A percentile compares a stretch with the other conserved stretches of the same genome.
Conservation (phyloP, 1,140 invertebrate genomes). For the Anoplolepis gracilipes region DNA sequence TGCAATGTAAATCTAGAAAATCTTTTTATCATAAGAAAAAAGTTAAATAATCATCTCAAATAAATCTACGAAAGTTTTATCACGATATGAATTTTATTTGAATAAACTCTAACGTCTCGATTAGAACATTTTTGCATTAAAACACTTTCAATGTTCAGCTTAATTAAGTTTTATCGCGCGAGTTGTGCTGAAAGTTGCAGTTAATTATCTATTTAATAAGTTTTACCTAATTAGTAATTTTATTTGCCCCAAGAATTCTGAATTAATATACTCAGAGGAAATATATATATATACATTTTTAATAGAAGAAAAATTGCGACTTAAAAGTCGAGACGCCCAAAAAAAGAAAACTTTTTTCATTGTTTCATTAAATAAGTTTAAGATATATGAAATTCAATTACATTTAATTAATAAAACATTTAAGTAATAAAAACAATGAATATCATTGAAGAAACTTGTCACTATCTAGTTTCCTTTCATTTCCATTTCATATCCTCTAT, state of each 20-base stretch:
- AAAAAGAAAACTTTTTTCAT: conserved; percentile 6
- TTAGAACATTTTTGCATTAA: conserved; percentile 23
- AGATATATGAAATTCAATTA: not conserved
- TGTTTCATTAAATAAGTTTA: not conserved
- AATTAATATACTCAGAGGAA: too few species aligned
- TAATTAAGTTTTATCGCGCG: conserved; percentile 34
- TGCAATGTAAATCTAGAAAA: not conserved
- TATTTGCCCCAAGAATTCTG: not conserved
- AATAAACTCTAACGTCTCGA: not conserved
- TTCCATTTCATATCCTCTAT: not conserved
- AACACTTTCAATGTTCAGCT: too few species aligned
- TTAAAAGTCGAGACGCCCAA: not conserved
- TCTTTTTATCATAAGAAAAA: not conserved
- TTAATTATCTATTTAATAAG: conserved; percentile 37
- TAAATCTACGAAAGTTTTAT: not conserved
- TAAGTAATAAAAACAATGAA: not conserved
- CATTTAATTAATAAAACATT: too few species aligned
- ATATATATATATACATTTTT: not conserved
- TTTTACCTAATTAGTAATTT: conserved; percentile 34
- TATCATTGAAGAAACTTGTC: not conserved
- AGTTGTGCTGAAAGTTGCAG: conserved; percentile 17
- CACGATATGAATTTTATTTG: not conserved
- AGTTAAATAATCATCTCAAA: not conserved
- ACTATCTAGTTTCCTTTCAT: not conserved
- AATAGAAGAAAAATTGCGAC: not conserved